Base-by-base conservation (phyloP, 35 echinoderm and acorn worm genomes). In the Ptychodera flava region DNA sequence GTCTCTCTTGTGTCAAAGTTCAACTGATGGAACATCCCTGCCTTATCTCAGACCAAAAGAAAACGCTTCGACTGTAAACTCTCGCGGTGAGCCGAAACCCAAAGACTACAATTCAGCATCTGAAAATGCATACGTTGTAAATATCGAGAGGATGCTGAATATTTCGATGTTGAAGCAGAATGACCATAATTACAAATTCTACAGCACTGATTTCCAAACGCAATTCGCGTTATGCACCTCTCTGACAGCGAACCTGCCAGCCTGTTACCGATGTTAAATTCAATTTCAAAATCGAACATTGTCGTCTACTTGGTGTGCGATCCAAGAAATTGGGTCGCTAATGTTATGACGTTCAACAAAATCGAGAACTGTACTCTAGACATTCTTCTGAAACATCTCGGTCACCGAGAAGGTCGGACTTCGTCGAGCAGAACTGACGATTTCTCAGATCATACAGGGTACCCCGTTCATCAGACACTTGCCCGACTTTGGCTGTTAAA, bases 281-380 rank as follows among this genome's bases (percentile, higher is more conserved):
- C n/a, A n/a, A n/a, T n/a, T n/a, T n/a, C n/a, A n/a, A n/a, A n/a
- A n/a, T n/a, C n/a, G n/a, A n/a, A n/a, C n/a, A n/a, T n/a, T 78
- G 85, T 85, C 22, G 78, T 99, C 82, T 90, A 99, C 81, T 37
- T 99, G 53, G 79, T 94, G 28, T 87, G 96, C 36, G 96, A 99
- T 77, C 96, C 96, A 22, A 38, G 96, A 33, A 36, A 87, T 16
- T 99, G 93, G 88, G 84, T 99, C 22, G 88, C 90, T 15, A 99
- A 91, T 52, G 90, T 88, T 32, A 87, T 94, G 15, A 81, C 90
- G 10, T 86, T 83, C 14, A 80, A 93, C 45, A 89, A 86, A 75
- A 82, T 85, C 37, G 33, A 93, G 32, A 93, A 90, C 52, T 38
- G 83, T 28, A 35, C 79, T 10, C 32, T 93, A 88, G 52, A 38